Base-by-base conservation (phyloP, 2,797 vertebrate species). In the Streptopelia turtur region DNA sequence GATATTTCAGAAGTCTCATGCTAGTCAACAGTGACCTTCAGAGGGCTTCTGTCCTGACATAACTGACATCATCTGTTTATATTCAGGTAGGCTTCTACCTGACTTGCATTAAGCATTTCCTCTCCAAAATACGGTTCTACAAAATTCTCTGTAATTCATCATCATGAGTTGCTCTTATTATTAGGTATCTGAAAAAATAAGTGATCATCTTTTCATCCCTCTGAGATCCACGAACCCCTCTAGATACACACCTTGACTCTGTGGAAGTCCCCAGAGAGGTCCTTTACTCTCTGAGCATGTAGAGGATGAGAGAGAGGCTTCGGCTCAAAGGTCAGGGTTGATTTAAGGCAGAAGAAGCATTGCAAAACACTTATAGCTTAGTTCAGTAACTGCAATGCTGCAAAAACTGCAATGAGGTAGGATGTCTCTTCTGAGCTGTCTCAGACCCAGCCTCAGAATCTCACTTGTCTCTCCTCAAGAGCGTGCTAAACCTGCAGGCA, bases 351-450 rank as follows among this genome's bases (percentile, higher is more conserved):
- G 83, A 81, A 64, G 13, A 83, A n/a, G n/a, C 1, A 3, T 56
- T 41, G 31, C 14, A 31, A 74, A 5, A 31, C 13, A n/a, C 25
- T 74, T 87, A 47, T 23, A 82, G 9, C 23, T 78, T 69, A 60
- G 21, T 20, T 87, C 33, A 41, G 53, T 47, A 70, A 47, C 24
- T 55, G 3, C 65, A 57, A 2, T 57, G 57, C 10, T 71, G 39
- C 39, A 39, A 14, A 39, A 39, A 39, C 11, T 53, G 23, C 8
- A 60, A 6, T 2, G 0, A 49, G 3, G 31, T 15, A 65, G 22
- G 3, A 30, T 65, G 41, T 66, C 3, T 72, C 25, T 39, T 79
- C 70, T 45, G 27, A 53, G 10, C 24, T 70, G 7, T 55, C 24
- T 83, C 61, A 55, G 21, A 65, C 15, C 4, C 11, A 1, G 1